phyloP scores from a whole-genome alignment of 2,797 vertebrate species.

The Pipistrellus nathusii region DNA sequence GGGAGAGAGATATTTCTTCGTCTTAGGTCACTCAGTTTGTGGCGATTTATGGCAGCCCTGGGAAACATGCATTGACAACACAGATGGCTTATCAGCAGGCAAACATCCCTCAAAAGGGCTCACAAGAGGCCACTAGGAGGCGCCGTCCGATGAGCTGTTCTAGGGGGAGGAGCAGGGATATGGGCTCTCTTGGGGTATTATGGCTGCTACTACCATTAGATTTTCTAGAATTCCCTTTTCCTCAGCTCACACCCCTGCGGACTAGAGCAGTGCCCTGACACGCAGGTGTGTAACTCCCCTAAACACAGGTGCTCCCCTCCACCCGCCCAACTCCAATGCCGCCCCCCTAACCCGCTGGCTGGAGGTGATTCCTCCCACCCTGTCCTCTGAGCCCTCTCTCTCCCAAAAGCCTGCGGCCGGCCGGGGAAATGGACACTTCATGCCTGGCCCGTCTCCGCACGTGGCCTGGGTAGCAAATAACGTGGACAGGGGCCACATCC shows the following conservation, averaged over 20 bases:
- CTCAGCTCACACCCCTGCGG: not conserved
- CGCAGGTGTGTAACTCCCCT: not conserved
- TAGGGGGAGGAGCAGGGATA: fast-evolving
- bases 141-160: fast-evolving
- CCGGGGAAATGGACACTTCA: not conserved
- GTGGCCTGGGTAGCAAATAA: fast-evolving
- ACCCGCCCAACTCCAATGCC: fast-evolving
- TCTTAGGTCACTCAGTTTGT: not conserved
- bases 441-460: fast-evolving
- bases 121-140: not conserved
- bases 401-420: not conserved
- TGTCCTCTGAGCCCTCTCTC: not conserved
- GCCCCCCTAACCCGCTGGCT: fast-evolving
- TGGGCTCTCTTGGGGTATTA: fast-evolving
- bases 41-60: fast-evolving
- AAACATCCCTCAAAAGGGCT: not conserved
- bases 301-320: not conserved
- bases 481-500: not conserved
- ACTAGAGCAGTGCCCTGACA: too few relatives aligned
- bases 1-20: not conserved
- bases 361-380: not conserved
- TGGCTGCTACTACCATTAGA: fast-evolving
- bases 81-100: too few relatives aligned
- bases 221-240: not conserved
- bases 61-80: fast-evolving